Conservation (phyloP, 2,113 vertebrate species). For the Gasterosteus aculeatus region DNA sequence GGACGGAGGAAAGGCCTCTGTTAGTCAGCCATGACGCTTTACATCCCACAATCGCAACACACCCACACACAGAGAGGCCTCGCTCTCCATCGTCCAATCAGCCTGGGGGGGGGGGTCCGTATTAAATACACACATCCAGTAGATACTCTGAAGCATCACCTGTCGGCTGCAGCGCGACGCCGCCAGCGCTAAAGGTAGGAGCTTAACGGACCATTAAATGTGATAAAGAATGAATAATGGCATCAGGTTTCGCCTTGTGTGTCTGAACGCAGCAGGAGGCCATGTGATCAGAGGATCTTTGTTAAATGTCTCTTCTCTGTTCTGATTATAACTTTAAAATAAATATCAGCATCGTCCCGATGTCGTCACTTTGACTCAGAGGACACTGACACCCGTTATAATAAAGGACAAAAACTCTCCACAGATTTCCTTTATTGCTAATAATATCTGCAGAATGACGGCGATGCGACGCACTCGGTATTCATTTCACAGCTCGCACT, state of each 20-base stretch:
- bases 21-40: constrained; percentile 1
- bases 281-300: not conserved
- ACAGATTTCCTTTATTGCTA: constrained; percentile 7
- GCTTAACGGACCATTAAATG: not conserved
- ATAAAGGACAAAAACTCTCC: not conserved
- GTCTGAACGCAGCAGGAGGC: constrained; percentile 18
- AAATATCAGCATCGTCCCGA: too few species aligned
- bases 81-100: not conserved
- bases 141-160: not conserved
- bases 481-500: constrained; percentile 44
- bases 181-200: not conserved
- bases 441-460: not conserved
- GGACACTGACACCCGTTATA: not conserved
- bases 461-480: constrained; percentile 41
- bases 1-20: not conserved
- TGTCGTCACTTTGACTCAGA: not conserved
- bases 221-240: not conserved
- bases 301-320: not conserved
- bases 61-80: not conserved
- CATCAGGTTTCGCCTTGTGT: constrained; percentile 9
- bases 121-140: not conserved
- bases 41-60: not conserved
- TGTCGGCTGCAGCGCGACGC: not conserved
- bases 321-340: not conserved
- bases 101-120: constrained; percentile 12